Evolutionary conservation across 2,888 invertebrate species (phyloP).

Genomic region (Yponomeuta sedellus): DNA sequence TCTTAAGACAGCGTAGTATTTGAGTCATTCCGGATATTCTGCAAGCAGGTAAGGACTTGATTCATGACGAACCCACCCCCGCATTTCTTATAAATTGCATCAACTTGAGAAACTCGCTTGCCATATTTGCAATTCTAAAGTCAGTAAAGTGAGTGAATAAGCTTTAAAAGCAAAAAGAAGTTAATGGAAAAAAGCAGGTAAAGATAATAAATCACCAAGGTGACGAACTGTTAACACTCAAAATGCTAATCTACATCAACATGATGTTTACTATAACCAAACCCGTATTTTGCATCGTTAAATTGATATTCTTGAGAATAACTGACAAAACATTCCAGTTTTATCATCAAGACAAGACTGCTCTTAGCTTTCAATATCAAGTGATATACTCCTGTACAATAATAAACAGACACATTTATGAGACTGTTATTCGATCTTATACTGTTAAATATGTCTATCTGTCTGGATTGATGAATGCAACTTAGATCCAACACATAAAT

Average conservation of each 20-base stretch:
- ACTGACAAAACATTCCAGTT: constrained; percentile 19
- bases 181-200: not conserved
- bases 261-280: not conserved
- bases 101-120: not conserved
- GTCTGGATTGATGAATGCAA: not conserved
- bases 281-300: constrained; percentile 12
- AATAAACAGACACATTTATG: constrained; percentile 23
- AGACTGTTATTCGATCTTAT: constrained; percentile 17
- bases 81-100: constrained; percentile 6
- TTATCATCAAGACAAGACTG: constrained; percentile 19
- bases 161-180: not conserved
- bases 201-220: not conserved
- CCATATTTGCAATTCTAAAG: not conserved
- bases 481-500: constrained; percentile 8
- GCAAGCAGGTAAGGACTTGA: not conserved
- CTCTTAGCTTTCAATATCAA: constrained; percentile 24
- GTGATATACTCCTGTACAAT: constrained; percentile 18
- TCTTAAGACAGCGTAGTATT: not conserved
- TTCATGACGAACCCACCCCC: constrained; percentile 9
- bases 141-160: not conserved
- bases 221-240: not conserved
- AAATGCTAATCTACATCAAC: not conserved
- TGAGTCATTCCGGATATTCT: constrained; percentile 5
- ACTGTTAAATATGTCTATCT: constrained; percentile 3
- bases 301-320: constrained; percentile 22